A percentile compares a stretch with the other conserved stretches of the same genome.
Evolutionary conservation across 2,113 vertebrate genomes (phyloP).

Genomic region (Pachyramphus minor): DNA sequence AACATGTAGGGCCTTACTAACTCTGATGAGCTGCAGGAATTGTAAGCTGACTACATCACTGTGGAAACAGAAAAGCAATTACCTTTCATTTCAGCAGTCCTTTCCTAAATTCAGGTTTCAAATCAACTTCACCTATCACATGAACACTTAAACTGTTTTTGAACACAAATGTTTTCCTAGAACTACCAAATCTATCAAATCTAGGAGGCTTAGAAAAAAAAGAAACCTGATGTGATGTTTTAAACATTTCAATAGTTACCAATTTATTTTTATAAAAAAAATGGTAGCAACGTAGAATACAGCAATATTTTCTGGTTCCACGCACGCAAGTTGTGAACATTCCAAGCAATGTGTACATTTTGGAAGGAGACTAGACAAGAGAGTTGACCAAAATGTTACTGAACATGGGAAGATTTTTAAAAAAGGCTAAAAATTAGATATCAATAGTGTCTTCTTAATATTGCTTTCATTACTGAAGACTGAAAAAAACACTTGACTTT

Average conservation of each 20-base stretch:
- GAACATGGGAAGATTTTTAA: slow-evolving; percentile 64
- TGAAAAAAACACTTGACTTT: slow-evolving; percentile 70
- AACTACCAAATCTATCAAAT: not conserved
- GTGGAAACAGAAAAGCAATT: not conserved
- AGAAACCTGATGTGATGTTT: not conserved
- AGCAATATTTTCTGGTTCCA: slow-evolving; percentile 72
- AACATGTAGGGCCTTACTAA: not conserved
- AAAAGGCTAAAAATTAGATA: slow-evolving; percentile 78
- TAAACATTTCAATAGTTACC: slow-evolving; percentile 68
- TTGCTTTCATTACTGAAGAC: slow-evolving; percentile 82
- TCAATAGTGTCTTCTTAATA: slow-evolving; percentile 78
- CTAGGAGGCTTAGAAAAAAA: slow-evolving; percentile 28
- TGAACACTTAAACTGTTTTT: not conserved
- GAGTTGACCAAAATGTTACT: slow-evolving; percentile 74
- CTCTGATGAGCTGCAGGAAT: not conserved
- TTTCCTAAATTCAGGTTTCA: not conserved
- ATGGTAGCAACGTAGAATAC: slow-evolving; percentile 79
- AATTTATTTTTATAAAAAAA: slow-evolving; percentile 79
- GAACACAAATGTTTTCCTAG: not conserved
- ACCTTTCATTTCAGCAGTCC: not conserved
- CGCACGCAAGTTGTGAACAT: slow-evolving; percentile 72
- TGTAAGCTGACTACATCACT: not conserved
- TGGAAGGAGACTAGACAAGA: slow-evolving; percentile 70
- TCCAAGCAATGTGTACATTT: slow-evolving; percentile 75
- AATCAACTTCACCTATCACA: not conserved